Base-by-base conservation (phyloP, 1,140 invertebrate genomes). In the Pantala flavescens region DNA sequence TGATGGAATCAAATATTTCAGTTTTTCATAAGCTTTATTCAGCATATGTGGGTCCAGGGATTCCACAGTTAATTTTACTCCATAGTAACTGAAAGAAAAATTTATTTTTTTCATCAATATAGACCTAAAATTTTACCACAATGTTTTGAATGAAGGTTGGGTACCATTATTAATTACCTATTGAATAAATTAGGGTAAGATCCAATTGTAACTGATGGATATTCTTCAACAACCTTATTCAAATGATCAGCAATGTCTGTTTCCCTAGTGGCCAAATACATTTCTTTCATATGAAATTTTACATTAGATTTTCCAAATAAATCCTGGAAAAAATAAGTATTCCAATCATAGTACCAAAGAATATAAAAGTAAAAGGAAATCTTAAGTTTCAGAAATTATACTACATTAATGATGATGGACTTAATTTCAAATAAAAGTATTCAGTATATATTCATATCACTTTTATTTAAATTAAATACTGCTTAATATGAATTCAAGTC, bases 151-250 rank as follows among this genome's bases (percentile, higher is more conserved):
- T 73, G 12, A 42, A 42, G 72, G 21, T 21, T 73, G 49, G 16
- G 3, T 19, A 14, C 49, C 12, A 63, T 63, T 16, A 12, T 1
- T 42, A 42, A 7, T 42, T 55, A 74, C 49, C 73, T 74, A 42
- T 49, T 55, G 43, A 49, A 43, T 49, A 74, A 43, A 55, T 74
- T 43, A 16, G 75, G 75, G 43, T 76, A 76, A n/a, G 75, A 76
- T 23, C 75, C 75, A 76, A 76, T 23, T 28, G 73, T 74, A 24
- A 76, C 75, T n/a, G 19, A 12, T 43, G 73, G 75, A 75, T 72
- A 75, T 71, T 76, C 36, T 23, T 23, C 43, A 43, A 76, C 75
- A 24, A 76, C 42, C 70, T 24, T 28, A 73, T 74, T 76, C 42
- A 76, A 70, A 49, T 24, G n/a, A 42, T 43, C 16, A 7, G 75